Conservation (phyloP, 2,797 vertebrate genomes). For the Xiphophorus birchmanni region DNA sequence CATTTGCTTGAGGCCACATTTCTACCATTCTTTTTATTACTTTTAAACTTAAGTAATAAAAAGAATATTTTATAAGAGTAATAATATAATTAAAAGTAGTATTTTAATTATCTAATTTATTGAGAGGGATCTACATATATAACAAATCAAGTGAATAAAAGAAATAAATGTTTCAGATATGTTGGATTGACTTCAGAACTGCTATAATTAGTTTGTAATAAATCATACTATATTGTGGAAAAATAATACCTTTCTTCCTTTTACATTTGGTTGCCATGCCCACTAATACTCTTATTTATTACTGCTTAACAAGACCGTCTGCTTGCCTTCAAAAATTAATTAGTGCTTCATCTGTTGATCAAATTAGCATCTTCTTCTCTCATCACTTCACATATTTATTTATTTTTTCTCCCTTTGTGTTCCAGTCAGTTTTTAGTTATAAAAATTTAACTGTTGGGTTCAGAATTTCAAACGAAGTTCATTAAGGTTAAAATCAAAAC, state of each 20-base stretch:
- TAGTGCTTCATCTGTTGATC: slow-evolving; percentile 56
- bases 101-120: not conserved
- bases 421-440: slow-evolving; percentile 11
- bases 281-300: slow-evolving; percentile 54
- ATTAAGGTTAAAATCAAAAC: slow-evolving; percentile 23
- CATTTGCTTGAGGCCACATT: not conserved
- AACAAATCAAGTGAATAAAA: not conserved
- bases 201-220: not conserved
- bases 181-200: not conserved
- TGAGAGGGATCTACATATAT: not conserved
- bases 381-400: slow-evolving; percentile 35
- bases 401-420: slow-evolving; percentile 11
- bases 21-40: not conserved
- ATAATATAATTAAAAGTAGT: not conserved
- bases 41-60: too few species aligned
- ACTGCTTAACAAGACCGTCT: slow-evolving; percentile 44
- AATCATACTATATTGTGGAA: not conserved
- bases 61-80: not conserved
- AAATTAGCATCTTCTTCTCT: slow-evolving; percentile 41
- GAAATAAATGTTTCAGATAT: not conserved
- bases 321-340: slow-evolving; percentile 53
- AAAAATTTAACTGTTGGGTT: slow-evolving; percentile 17
- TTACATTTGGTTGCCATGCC: slow-evolving; percentile 22
- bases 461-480: slow-evolving; percentile 1
- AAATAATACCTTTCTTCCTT: slow-evolving; percentile 15